phyloP scores from a whole-genome alignment of 2,113 vertebrate species.

The Centropus bengalensis region DNA sequence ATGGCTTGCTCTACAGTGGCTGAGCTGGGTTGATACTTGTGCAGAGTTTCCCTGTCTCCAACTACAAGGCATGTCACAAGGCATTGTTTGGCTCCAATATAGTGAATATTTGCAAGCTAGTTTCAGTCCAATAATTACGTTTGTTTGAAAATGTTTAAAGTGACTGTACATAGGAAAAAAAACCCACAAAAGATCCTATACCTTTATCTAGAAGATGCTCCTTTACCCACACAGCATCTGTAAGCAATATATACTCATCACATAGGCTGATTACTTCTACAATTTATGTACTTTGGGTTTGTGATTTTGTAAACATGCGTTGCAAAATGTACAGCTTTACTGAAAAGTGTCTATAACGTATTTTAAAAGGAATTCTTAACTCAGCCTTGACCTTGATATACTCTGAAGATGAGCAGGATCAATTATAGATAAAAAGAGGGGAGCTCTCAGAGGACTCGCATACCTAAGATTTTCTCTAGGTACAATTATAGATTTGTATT shows the following conservation, averaged over 20 bases:
- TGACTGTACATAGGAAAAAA: not conserved
- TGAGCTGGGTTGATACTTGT: not conserved
- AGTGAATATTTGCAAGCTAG: not conserved
- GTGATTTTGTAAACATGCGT: slow-evolving; percentile 22
- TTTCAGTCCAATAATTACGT: slow-evolving; percentile 2
- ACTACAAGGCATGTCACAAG: not conserved
- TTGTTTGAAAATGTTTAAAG: not conserved
- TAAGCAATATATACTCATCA: not conserved
- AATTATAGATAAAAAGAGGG: slow-evolving; percentile 72
- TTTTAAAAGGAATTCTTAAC: slow-evolving; percentile 60
- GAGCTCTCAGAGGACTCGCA: slow-evolving; percentile 43
- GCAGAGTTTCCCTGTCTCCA: not conserved
- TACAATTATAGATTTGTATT: slow-evolving; percentile 42
- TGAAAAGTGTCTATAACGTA: slow-evolving; percentile 32
- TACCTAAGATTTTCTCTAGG: slow-evolving; percentile 60
- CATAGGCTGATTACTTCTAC: slow-evolving; percentile 15
- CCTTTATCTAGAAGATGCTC: not conserved
- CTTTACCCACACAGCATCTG: not conserved
- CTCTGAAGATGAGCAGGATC: slow-evolving; percentile 69
- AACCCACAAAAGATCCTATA: not conserved
- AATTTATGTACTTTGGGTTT: slow-evolving; percentile 43
- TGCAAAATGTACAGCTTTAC: slow-evolving; percentile 29
- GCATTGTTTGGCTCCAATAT: not conserved
- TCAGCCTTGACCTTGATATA: slow-evolving; percentile 61
- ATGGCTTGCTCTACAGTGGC: not conserved